These are phyloP conservation scores for Crotalus tigris DNA, from an alignment of 2,113 vertebrate species.

Conservation along the genomic window DNA sequence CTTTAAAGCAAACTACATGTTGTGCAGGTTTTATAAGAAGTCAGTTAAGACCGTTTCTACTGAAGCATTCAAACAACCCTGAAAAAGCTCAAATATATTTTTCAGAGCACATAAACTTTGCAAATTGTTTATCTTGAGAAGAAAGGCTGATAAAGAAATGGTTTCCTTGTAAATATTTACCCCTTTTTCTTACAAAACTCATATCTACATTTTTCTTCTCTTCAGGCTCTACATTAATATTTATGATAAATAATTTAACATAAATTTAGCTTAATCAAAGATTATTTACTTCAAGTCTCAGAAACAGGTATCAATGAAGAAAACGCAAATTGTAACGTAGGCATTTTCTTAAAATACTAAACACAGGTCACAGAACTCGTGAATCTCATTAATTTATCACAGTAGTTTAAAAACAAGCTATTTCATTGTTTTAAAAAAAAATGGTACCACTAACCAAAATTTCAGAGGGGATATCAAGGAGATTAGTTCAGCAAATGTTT, in stretches of 20 bases:
- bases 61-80: background rate
- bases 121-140: background rate
- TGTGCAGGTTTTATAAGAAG: background rate
- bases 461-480: conserved; percentile 13
- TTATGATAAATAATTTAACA: conserved; percentile 32
- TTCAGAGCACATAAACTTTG: background rate
- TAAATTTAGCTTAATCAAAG: conserved; percentile 4
- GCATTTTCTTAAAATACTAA: conserved; percentile 28
- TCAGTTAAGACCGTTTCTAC: background rate
- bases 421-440: conserved; percentile 12
- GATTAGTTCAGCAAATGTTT: background rate
- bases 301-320: background rate
- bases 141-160: background rate
- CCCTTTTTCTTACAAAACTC: conserved; percentile 17
- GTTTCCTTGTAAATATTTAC: conserved; percentile 18
- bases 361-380: background rate
- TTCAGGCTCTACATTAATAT: conserved; percentile 79
- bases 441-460: conserved; percentile 17
- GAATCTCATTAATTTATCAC: conserved; percentile 7
- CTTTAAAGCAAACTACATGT: background rate
- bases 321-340: background rate
- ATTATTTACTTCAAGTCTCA: background rate
- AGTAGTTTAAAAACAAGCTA: conserved; percentile 34
- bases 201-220: conserved; percentile 47
- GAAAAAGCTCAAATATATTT: background rate